phyloP scores from a whole-genome alignment of 2,888 invertebrate genomes.

The Drosophila tanythrix region DNA sequence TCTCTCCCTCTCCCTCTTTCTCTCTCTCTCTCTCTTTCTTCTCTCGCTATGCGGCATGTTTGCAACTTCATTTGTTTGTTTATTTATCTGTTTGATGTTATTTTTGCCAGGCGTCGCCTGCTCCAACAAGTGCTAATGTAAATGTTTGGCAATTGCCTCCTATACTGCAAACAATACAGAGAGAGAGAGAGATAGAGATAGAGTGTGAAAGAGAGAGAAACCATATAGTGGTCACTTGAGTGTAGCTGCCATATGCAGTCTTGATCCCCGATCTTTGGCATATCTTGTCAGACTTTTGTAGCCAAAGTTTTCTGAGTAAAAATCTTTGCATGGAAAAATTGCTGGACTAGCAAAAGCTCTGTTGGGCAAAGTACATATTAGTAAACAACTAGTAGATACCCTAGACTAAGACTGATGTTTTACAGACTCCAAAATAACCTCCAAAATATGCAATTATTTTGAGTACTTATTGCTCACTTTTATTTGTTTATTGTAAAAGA shows the following conservation, averaged over 20 bases:
- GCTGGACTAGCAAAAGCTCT: not conserved
- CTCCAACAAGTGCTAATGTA: conserved; percentile 64
- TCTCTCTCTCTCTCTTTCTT: not conserved
- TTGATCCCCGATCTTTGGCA: conserved; percentile 51
- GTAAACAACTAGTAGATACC: not conserved
- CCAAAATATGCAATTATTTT: not conserved
- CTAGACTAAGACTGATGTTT: not conserved
- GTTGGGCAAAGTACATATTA: not conserved
- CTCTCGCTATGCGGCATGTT: conserved; percentile 14
- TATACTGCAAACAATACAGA: not conserved
- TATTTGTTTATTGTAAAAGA: not conserved
- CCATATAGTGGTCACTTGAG: conserved; percentile 24
- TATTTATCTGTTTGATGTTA: conserved; percentile 17
- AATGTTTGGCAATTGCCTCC: conserved; percentile 49
- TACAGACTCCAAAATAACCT: not conserved
- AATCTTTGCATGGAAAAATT: not conserved
- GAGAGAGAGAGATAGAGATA: not conserved
- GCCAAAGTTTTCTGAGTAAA: conserved; percentile 8
- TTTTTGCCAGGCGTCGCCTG: conserved; percentile 17
- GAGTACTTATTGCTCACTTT: not conserved
- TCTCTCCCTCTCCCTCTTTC: not conserved
- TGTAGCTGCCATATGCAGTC: conserved; percentile 14
- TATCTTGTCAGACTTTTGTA: conserved; percentile 18
- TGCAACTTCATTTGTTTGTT: conserved; percentile 50
- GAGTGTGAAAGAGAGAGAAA: not conserved